These are phyloP conservation scores for Thera britannica DNA, from an alignment of 2,888 invertebrate species.

Conservation along the genomic window DNA sequence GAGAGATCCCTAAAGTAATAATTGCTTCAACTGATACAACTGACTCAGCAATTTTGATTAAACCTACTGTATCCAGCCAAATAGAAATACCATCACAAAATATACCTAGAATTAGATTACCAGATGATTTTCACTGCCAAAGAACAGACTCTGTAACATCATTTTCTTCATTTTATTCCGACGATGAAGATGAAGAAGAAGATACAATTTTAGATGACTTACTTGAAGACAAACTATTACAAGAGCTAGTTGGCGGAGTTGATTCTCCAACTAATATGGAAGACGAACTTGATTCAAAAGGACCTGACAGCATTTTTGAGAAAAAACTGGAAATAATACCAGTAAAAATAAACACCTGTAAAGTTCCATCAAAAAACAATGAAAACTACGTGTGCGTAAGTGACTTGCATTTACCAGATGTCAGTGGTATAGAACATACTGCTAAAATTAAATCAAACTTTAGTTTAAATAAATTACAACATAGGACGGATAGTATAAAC, in stretches of 20 bases:
- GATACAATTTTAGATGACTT: slow-evolving; percentile 65
- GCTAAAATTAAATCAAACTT: slow-evolving; percentile 79
- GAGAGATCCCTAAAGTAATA: slow-evolving; percentile 78
- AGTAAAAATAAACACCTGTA: slow-evolving; percentile 70
- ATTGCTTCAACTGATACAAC: slow-evolving; percentile 78
- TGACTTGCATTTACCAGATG: slow-evolving; percentile 69
- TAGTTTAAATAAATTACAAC: slow-evolving; percentile 71
- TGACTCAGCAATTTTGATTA: slow-evolving; percentile 86
- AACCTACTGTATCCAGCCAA: slow-evolving; percentile 77
- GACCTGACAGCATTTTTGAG: slow-evolving; percentile 70
- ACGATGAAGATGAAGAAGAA: slow-evolving; percentile 63
- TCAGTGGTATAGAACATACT: slow-evolving; percentile 66
- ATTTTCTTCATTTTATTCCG: slow-evolving; percentile 72
- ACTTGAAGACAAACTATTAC: slow-evolving; percentile 72
- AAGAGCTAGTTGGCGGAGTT: slow-evolving; percentile 77
- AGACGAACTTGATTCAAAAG: slow-evolving; percentile 72
- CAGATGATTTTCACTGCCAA: slow-evolving; percentile 75
- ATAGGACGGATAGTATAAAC: slow-evolving; percentile 76
- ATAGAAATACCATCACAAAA: slow-evolving; percentile 61
- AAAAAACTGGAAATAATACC: slow-evolving; percentile 78
- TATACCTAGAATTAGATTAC: slow-evolving; percentile 80
- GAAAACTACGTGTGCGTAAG: slow-evolving; percentile 75
- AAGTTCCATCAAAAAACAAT: slow-evolving; percentile 56
- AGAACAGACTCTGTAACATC: slow-evolving; percentile 66
- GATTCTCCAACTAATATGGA: slow-evolving; percentile 72